phyloP scores from a whole-genome alignment of 2,797 vertebrate species.

The Tenualosa ilisha region DNA sequence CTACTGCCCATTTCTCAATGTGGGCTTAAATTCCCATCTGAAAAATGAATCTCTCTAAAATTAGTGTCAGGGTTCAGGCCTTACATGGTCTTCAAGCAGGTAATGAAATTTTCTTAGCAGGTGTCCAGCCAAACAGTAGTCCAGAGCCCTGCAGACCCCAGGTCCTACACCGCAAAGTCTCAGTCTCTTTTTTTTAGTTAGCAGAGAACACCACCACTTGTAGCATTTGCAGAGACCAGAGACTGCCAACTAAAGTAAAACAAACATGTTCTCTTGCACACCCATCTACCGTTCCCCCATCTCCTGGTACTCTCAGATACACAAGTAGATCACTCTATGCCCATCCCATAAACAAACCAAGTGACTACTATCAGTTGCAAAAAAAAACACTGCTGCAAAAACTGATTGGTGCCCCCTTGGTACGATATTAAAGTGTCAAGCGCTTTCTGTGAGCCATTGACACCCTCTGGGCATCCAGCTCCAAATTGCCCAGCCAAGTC shows the following conservation, averaged over 20 bases:
- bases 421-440: background rate
- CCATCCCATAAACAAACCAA: background rate
- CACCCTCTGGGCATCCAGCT: background rate
- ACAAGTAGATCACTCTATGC: background rate
- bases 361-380: background rate
- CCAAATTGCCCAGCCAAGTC: conserved; percentile 14
- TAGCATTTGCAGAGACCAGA: background rate
- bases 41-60: conserved; percentile 59
- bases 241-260: background rate
- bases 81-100: conserved; percentile 41
- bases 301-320: background rate
- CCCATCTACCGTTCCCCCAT: background rate
- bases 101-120: conserved; percentile 49
- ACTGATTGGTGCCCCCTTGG: background rate
- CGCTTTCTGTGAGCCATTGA: background rate
- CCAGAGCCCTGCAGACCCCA: background rate
- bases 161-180: background rate
- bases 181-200: background rate
- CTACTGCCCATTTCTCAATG: conserved; percentile 22
- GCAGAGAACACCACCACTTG: too few relatives aligned
- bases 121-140: background rate
- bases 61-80: conserved; percentile 46
- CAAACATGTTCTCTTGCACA: background rate
- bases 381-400: background rate
- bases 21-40: conserved; percentile 45